Conservation (phyloP, 2,113 vertebrate species). For the Myodes glareolus region DNA sequence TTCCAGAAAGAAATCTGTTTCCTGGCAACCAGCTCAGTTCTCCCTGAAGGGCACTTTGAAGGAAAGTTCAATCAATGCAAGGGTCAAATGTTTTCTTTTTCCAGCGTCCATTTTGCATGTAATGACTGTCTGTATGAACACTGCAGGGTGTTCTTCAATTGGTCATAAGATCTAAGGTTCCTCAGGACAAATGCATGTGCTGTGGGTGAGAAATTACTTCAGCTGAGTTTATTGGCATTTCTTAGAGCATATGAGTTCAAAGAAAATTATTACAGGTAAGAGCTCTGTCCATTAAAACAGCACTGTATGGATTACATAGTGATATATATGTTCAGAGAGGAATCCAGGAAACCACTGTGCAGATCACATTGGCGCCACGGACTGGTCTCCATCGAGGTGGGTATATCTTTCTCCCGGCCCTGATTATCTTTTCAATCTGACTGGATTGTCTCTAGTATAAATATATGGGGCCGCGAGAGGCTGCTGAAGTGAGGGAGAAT, state of each 20-base stretch:
- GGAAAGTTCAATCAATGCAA: slow-evolving; percentile 78
- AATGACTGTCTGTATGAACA: slow-evolving; percentile 42
- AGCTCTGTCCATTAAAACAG: slow-evolving; percentile 83
- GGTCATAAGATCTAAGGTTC: slow-evolving; percentile 65
- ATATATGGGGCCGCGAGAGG: background rate
- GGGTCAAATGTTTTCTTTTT: slow-evolving; percentile 81
- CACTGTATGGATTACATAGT: slow-evolving; percentile 83
- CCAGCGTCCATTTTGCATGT: slow-evolving; percentile 74
- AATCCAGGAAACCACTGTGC: slow-evolving; percentile 81
- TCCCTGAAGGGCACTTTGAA: slow-evolving; percentile 77
- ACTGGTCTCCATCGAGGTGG: background rate
- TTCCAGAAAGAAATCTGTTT: slow-evolving; percentile 77
- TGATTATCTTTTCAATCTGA: slow-evolving; percentile 30
- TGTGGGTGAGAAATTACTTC: slow-evolving; percentile 83
- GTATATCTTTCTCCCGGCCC: slow-evolving; percentile 59
- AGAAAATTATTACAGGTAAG: slow-evolving; percentile 88
- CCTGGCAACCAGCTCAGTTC: slow-evolving; percentile 76
- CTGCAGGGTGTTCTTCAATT: slow-evolving; percentile 36
- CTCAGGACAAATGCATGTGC: slow-evolving; percentile 71
- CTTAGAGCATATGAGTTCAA: slow-evolving; percentile 87
- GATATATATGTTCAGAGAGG: slow-evolving; percentile 81
- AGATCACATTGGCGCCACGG: slow-evolving; percentile 71
- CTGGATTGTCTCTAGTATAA: slow-evolving; percentile 41
- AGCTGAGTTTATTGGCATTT: slow-evolving; percentile 87
- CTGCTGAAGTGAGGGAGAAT: background rate